phyloP scores from a whole-genome alignment of 2,888 invertebrate genomes.

The Tachina fera region DNA sequence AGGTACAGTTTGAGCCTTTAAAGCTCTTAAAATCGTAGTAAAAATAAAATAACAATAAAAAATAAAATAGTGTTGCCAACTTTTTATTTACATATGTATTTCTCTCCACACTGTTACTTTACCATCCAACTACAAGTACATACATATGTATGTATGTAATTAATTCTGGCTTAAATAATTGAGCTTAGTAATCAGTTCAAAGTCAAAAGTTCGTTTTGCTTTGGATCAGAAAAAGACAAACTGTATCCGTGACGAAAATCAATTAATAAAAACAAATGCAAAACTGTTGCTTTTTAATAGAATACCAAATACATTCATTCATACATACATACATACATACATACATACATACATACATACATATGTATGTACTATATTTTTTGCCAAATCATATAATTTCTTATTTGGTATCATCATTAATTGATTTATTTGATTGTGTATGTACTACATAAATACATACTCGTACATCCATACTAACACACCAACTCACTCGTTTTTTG shows the following conservation, averaged over 20 bases:
- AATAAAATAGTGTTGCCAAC: too few species aligned
- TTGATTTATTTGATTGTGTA: slow-evolving; percentile 1
- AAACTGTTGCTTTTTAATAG: neutral
- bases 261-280: neutral
- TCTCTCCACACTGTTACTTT: too few species aligned
- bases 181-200: slow-evolving; percentile 34
- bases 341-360: neutral
- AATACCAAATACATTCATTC: too few species aligned
- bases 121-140: too few species aligned
- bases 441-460: too few species aligned
- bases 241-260: neutral
- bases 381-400: slow-evolving; percentile 41
- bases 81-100: too few species aligned
- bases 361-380: slow-evolving; percentile 2
- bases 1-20: too few species aligned
- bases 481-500: neutral
- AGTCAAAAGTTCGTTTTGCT: slow-evolving; percentile 43
- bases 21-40: too few species aligned
- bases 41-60: too few species aligned
- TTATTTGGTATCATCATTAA: slow-evolving; percentile 17
- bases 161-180: neutral
- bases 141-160: too few species aligned
- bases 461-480: too few species aligned
- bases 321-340: neutral
- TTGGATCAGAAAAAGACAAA: slow-evolving; percentile 7